Conservation (phyloP, 2,888 invertebrate species). For the Ashinkailepas kermadecensis region DNA sequence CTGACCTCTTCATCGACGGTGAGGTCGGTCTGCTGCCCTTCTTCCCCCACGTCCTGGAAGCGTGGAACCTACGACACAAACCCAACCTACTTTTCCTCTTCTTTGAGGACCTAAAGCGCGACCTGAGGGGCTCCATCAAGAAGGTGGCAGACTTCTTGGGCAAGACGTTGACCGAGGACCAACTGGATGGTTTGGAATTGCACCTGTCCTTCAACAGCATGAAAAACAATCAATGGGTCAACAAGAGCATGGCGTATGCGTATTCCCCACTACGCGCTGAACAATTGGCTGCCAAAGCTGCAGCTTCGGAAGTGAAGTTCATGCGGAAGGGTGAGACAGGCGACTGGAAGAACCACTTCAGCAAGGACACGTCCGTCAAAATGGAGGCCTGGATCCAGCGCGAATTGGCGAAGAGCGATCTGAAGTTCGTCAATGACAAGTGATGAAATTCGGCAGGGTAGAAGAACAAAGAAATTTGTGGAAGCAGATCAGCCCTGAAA, state of each 20-base stretch:
- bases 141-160: conserved; percentile 35
- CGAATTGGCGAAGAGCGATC: not conserved
- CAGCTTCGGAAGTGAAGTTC: not conserved
- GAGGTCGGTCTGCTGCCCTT: conserved; percentile 43
- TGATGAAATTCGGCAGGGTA: not conserved
- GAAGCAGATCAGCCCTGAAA: too few relatives aligned
- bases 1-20: conserved; percentile 41
- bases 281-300: not conserved
- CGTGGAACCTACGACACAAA: conserved; percentile 39
- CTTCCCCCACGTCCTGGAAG: conserved; percentile 41
- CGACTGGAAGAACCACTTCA: conserved; percentile 20
- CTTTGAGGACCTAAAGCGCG: conserved; percentile 43
- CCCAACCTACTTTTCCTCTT: conserved; percentile 40
- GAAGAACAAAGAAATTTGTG: too few relatives aligned
- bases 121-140: conserved; percentile 32
- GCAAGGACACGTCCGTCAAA: not conserved
- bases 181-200: conserved; percentile 24
- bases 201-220: conserved; percentile 30
- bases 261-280: not conserved
- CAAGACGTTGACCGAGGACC: conserved; percentile 27
- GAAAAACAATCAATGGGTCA: conserved; percentile 30
- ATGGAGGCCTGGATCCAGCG: not conserved
- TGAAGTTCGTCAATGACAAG: not conserved
- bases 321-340: conserved; percentile 14
- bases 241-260: conserved; percentile 20